Conservation (phyloP, 2,888 invertebrate species). For the Lydus trimaculatus region DNA sequence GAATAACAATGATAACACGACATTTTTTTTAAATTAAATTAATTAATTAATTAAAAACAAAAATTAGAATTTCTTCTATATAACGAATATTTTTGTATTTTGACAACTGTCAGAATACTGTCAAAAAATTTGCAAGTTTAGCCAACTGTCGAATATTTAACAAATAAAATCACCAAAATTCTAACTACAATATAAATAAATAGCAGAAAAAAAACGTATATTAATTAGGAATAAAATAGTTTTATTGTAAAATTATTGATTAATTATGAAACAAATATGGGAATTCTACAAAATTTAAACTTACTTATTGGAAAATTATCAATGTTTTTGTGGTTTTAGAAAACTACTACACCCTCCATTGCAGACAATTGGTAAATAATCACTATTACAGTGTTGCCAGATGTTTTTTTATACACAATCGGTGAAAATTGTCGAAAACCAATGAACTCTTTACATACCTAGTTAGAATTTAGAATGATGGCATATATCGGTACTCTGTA, state of each 20-base stretch:
- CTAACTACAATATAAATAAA: neutral
- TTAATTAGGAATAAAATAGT: neutral
- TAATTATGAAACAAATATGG: neutral
- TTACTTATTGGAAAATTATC: neutral
- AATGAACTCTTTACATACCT: too few relatives aligned
- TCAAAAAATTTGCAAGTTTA: neutral
- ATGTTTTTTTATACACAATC: too few relatives aligned
- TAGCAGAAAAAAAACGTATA: neutral
- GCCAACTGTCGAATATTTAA: neutral
- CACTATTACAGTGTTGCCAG: too few relatives aligned
- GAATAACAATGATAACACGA: conserved; percentile 28
- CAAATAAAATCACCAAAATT: neutral
- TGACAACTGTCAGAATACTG: conserved; percentile 1
- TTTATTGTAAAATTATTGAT: neutral
- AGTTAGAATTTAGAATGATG: too few relatives aligned
- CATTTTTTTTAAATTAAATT: conserved; percentile 12
- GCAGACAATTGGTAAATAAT: too few relatives aligned
- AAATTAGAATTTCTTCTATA: neutral
- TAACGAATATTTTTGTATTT: neutral
- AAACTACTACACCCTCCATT: too few relatives aligned
- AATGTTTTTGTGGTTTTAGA: too few relatives aligned
- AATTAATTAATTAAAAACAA: neutral
- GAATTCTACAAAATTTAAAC: neutral
- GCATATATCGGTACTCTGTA: too few relatives aligned
- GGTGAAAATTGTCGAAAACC: too few relatives aligned